Evolutionary conservation across 2,113 vertebrate genomes (phyloP).

Genomic region (Gambusia holbrooki): DNA sequence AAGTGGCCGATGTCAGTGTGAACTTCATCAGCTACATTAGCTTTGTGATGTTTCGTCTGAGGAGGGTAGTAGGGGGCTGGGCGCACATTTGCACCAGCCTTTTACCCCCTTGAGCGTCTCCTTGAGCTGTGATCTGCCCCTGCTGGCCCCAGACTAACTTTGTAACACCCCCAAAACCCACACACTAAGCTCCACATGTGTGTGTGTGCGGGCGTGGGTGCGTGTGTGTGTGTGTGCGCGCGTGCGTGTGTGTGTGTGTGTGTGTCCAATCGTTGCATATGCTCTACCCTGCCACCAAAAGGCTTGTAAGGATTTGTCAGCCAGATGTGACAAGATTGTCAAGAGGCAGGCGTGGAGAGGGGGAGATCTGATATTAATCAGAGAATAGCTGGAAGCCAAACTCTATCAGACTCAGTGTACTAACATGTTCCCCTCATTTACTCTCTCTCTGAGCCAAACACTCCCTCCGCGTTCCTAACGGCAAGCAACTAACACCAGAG

Average conservation of each 20-base stretch:
- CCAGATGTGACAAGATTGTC: slow-evolving; percentile 93
- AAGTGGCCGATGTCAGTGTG: neutral
- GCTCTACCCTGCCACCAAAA: slow-evolving; percentile 81
- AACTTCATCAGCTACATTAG: slow-evolving; percentile 87
- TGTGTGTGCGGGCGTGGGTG: too few relatives aligned
- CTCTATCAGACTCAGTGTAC: slow-evolving; percentile 88
- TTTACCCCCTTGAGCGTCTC: slow-evolving; percentile 79
- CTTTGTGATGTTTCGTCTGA: slow-evolving; percentile 82
- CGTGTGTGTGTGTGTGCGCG: too few relatives aligned
- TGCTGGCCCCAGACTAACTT: slow-evolving; percentile 23
- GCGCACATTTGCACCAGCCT: slow-evolving; percentile 74
- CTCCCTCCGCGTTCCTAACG: slow-evolving; percentile 61
- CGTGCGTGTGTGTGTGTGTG: too few relatives aligned
- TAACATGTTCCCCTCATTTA: slow-evolving; percentile 90
- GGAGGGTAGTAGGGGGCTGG: slow-evolving; percentile 4
- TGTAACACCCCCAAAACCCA: slow-evolving; percentile 15
- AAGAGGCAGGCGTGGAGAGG: slow-evolving; percentile 83
- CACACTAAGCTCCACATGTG: slow-evolving; percentile 14
- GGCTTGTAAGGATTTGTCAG: slow-evolving; percentile 90
- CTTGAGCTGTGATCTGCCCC: slow-evolving; percentile 74
- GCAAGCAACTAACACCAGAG: slow-evolving; percentile 46
- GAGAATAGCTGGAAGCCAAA: slow-evolving; percentile 90
- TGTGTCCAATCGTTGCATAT: neutral
- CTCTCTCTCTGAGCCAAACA: slow-evolving; percentile 83
- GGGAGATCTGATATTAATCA: slow-evolving; percentile 92